phyloP scores from a whole-genome alignment of 2,113 vertebrate species.

The Propithecus coquereli region DNA sequence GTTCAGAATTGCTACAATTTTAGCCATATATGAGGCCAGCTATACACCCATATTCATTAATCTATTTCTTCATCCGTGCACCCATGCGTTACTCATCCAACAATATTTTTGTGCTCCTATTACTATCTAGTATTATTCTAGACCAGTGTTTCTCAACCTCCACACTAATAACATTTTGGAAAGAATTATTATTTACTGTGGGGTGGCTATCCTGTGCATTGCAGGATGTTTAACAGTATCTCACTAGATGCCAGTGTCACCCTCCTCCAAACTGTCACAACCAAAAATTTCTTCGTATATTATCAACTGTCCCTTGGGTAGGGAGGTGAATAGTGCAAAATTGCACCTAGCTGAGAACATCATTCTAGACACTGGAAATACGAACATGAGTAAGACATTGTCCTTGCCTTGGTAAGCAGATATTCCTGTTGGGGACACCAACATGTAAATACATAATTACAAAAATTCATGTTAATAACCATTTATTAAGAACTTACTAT shows the following conservation, averaged over 20 bases:
- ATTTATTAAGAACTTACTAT: background rate
- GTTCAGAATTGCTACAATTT: background rate
- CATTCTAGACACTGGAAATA: background rate
- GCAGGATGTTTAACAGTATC: background rate
- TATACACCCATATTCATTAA: rapidly evolving
- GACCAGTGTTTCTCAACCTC: background rate
- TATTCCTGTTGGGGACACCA: background rate
- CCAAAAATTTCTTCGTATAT: background rate
- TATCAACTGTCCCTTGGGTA: background rate
- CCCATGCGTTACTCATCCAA: background rate
- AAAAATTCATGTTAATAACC: background rate
- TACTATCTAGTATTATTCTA: background rate
- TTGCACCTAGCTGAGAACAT: background rate
- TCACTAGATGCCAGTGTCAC: too few species aligned
- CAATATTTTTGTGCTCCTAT: background rate
- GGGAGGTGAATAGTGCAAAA: background rate
- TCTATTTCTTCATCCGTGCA: background rate
- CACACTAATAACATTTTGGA: background rate
- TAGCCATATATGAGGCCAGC: background rate
- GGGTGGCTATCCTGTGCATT: rapidly evolving
- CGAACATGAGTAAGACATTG: background rate
- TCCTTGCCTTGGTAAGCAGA: background rate
- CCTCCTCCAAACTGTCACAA: background rate
- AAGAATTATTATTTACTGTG: background rate
- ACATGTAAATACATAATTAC: background rate